Evolutionary conservation across 2,797 vertebrate genomes (phyloP), one percentile per base, ranked within the genome.

Genomic region (Benthosema pterotum): DNA sequence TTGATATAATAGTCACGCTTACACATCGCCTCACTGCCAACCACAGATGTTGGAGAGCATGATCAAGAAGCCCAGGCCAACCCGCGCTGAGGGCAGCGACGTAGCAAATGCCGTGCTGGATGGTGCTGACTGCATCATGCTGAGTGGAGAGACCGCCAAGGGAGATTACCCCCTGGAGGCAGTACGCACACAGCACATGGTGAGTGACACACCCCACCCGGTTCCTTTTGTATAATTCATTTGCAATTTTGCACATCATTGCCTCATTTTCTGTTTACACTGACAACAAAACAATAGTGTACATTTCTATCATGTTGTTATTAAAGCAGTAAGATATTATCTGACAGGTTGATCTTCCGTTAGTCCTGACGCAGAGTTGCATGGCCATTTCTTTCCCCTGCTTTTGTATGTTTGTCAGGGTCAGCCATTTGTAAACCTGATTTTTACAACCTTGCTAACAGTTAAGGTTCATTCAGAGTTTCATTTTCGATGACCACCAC

Each of bases 121-220:
- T 0, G 95, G 95, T 2, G 95, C 95, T 0, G 95, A 96, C 88
- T 96, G 95, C 77, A 99, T 99, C 83, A 99, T 99, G 97, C 92
- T 99, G 15, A 98, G 96, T 0, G 97, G 97, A 48, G 97, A 99
- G 74, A 99, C 97, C 0, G 97, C 97, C 25, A 99, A 99, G 87
- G 97, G 97, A 68, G 97, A 99, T 76, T 99, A 99, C 73, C 97
- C 97, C 0, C 89, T 99, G 22, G 97, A 99, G 90, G 96, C 97
- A 0, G 97, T 99, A 1, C 95, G 94, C 89, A 99, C 98, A 85
- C 97, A 99, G 84, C 97, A 99, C 42, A 94, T 94, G 92, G 97
- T 99, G 82, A 94, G 87, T 78, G 6, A 0, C 64, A 57, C 15
- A 48, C 22, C 14, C 25, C 52, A 16, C 15, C 16, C 11, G 5